These are phyloP conservation scores for Taurulus bubalis DNA, from an alignment of 2,113 vertebrate genomes.

Conservation along the genomic window DNA sequence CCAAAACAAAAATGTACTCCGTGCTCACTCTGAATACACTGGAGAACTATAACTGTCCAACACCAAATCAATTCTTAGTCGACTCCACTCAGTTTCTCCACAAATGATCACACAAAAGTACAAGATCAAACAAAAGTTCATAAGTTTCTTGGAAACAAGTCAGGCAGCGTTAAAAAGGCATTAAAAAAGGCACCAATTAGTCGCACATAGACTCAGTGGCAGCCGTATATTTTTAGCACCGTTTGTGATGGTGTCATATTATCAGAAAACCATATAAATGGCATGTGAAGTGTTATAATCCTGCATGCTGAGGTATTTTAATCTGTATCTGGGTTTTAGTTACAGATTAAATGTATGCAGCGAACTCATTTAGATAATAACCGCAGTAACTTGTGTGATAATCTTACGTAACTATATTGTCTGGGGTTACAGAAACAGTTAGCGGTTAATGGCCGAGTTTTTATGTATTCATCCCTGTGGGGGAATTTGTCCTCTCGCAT, in stretches of 20 bases:
- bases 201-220: background rate
- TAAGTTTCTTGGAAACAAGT: background rate
- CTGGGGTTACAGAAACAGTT: background rate
- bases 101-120: background rate
- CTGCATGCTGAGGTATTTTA: background rate
- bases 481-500: slow-evolving; percentile 35
- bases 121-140: no score
- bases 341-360: background rate
- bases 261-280: background rate
- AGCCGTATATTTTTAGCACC: background rate
- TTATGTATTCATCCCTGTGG: slow-evolving; percentile 52
- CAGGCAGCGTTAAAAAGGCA: background rate
- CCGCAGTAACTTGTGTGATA: background rate
- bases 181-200: background rate
- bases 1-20: background rate
- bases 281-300: background rate
- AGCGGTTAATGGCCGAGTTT: slow-evolving; percentile 27
- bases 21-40: background rate
- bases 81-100: background rate
- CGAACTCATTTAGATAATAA: background rate
- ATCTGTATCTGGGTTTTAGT: background rate
- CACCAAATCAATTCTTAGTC: background rate
- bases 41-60: background rate
- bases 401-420: slow-evolving; percentile 11
- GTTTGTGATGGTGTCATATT: background rate